Percentiles rank a stretch among this genome's conserved stretches.
These are phyloP conservation scores for Cardiocondyla obscurior DNA, from an alignment of 1,140 invertebrate genomes.

Conservation along the genomic window DNA sequence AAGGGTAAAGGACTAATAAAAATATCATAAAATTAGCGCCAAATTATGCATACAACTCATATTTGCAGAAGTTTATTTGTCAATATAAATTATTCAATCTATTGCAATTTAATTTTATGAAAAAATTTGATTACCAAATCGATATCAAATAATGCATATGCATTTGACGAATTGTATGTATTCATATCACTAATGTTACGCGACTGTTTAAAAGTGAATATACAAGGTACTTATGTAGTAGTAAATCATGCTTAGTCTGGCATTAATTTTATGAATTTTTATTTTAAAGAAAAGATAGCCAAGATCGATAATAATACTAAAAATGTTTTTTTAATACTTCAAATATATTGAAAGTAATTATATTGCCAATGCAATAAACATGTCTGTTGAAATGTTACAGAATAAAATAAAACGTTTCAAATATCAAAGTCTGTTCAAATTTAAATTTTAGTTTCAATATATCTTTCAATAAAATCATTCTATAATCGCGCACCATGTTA, in stretches of 20 bases:
- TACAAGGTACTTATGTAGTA: too few relatives aligned
- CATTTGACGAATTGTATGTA: neutral
- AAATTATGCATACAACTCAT: neutral
- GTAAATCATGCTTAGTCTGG: neutral
- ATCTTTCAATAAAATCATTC: constrained; percentile 11
- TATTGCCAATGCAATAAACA: neutral
- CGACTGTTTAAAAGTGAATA: neutral
- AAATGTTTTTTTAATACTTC: constrained; percentile 4
- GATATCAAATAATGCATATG: neutral
- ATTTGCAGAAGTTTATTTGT: neutral
- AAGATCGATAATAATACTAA: constrained; percentile 19
- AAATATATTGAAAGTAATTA: constrained; percentile 31
- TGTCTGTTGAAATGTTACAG: constrained; percentile 44
- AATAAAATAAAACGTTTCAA: constrained; percentile 61
- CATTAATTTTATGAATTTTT: neutral
- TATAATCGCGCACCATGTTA: constrained; percentile 54
- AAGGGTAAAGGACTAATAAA: constrained; percentile 13
- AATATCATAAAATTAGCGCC: neutral
- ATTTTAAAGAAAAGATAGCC: neutral
- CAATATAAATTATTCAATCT: neutral
- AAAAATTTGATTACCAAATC: neutral
- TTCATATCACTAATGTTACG: neutral
- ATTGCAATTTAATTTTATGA: neutral
- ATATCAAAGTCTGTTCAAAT: constrained; percentile 12
- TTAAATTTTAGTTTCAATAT: constrained; percentile 1